Percentiles rank a stretch among this genome's conserved stretches.
These are phyloP conservation scores for Homalodisca vitripennis DNA, from an alignment of 1,140 invertebrate species.

Conservation along the genomic window DNA sequence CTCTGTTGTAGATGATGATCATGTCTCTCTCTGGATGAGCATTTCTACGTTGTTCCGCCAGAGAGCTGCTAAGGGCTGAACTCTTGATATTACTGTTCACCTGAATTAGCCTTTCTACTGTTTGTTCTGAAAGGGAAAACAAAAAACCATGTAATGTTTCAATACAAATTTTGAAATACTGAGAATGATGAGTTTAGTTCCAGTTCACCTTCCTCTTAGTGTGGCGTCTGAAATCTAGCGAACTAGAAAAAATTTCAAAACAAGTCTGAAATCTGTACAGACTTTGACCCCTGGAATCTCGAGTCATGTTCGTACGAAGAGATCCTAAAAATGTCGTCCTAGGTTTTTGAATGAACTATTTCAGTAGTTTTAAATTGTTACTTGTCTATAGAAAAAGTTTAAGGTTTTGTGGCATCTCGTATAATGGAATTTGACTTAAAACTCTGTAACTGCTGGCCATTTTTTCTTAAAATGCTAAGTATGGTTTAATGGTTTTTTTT, in stretches of 20 bases:
- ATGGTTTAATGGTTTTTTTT: too few species aligned
- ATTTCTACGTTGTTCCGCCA: background rate
- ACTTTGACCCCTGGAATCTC: background rate
- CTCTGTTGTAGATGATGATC: constrained; percentile 92
- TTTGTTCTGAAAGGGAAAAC: constrained; percentile 32
- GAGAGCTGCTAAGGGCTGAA: background rate
- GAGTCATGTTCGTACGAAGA: background rate
- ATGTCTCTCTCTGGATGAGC: constrained; percentile 54
- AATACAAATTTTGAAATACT: background rate
- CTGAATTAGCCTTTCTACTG: constrained; percentile 32
- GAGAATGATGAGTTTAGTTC: too few species aligned
- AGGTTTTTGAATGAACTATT: too few species aligned
- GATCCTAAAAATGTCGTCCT: too few species aligned
- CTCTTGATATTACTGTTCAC: constrained; percentile 17
- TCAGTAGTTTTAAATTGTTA: too few species aligned
- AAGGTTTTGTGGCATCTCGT: too few species aligned
- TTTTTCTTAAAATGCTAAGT: too few species aligned
- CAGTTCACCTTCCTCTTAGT: too few species aligned
- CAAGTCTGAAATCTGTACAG: background rate
- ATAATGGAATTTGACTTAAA: too few species aligned
- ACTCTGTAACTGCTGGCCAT: too few species aligned
- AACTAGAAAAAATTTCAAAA: background rate
- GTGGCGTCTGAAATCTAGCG: background rate
- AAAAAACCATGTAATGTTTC: background rate
- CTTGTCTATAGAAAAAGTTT: too few species aligned